A percentile compares a stretch with the other conserved stretches of the same genome.
Conservation (phyloP, 2,113 vertebrate species). For the Chamaea fasciata region DNA sequence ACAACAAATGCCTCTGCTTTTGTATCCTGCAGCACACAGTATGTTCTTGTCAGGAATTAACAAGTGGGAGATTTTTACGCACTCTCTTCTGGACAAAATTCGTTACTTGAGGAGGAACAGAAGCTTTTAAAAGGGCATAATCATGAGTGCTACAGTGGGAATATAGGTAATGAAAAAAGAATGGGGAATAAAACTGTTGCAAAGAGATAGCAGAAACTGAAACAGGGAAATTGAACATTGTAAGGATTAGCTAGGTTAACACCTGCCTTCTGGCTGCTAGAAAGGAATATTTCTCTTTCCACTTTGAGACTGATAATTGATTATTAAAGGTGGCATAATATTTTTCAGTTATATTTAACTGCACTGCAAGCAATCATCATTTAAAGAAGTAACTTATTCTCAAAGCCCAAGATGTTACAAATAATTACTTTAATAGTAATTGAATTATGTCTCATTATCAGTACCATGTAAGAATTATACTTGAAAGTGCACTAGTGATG, state of each 20-base stretch:
- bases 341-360: conserved; percentile 12
- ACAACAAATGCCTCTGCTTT: background rate
- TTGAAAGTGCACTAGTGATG: background rate
- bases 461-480: background rate
- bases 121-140: background rate
- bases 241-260: background rate
- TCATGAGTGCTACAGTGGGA: background rate
- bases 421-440: conserved; percentile 45
- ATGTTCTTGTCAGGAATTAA: background rate
- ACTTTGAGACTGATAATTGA: background rate
- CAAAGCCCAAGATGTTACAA: conserved; percentile 8
- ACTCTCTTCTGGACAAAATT: background rate
- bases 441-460: conserved; percentile 14
- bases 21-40: background rate
- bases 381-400: conserved; percentile 5
- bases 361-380: background rate
- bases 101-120: background rate
- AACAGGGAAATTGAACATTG: background rate
- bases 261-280: background rate
- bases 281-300: background rate
- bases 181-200: background rate
- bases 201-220: background rate
- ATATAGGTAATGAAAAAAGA: background rate
- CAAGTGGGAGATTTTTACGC: background rate
- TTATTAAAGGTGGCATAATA: background rate